Percentiles rank a stretch among this genome's conserved stretches.
phyloP scores from a whole-genome alignment of 2,888 invertebrate genomes.

The Meteorus cinctellus region DNA sequence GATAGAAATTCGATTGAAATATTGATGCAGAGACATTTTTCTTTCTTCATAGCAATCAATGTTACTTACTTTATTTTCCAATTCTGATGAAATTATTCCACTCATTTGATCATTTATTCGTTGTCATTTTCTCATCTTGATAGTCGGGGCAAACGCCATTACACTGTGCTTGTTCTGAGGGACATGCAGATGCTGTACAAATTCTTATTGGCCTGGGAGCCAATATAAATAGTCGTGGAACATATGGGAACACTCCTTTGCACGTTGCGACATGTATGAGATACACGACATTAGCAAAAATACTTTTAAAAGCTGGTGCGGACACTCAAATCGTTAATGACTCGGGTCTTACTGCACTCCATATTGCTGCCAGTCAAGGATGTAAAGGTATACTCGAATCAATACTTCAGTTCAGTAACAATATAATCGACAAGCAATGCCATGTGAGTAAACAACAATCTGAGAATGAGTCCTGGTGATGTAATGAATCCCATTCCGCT shows the following conservation, averaged over 20 bases:
- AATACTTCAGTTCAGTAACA: constrained; percentile 79
- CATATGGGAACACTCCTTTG: constrained; percentile 83
- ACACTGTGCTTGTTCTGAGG: constrained; percentile 82
- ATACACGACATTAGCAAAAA: constrained; percentile 82
- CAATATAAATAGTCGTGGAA: constrained; percentile 81
- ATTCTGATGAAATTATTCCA: not conserved
- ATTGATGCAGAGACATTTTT: not conserved
- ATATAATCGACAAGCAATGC: constrained; percentile 79
- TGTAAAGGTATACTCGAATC: constrained; percentile 82
- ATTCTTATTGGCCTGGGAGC: constrained; percentile 79
- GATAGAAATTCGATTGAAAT: not conserved
- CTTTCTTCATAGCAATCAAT: not conserved
- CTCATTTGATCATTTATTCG: constrained; percentile 15
- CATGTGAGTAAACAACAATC: constrained; percentile 74
- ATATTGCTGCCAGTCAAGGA: constrained; percentile 82
- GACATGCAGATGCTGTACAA: constrained; percentile 78
- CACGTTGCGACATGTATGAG: constrained; percentile 86
- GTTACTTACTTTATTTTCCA: constrained; percentile 1
- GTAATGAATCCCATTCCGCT: no score
- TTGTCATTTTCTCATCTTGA: constrained; percentile 45
- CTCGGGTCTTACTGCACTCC: constrained; percentile 80
- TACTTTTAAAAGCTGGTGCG: constrained; percentile 81
- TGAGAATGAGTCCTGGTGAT: no score
- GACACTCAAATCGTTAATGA: constrained; percentile 77
- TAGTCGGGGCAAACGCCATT: constrained; percentile 80